Conservation (phyloP, 2,113 vertebrate species). For the Petromus typicus region DNA sequence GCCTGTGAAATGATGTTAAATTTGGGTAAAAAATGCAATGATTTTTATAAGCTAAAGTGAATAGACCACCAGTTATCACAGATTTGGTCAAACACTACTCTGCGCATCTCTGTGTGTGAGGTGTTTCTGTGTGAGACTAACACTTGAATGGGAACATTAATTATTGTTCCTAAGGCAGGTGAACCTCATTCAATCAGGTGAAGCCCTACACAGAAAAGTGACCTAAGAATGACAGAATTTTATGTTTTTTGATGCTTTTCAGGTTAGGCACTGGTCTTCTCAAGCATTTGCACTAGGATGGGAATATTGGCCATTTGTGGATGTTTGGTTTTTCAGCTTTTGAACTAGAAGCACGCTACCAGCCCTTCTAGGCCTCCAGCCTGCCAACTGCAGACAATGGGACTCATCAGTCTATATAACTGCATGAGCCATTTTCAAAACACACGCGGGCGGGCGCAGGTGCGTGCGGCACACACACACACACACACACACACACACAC, state of each 20-base stretch:
- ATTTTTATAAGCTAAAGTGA: neutral
- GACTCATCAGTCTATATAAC: neutral
- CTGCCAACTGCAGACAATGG: neutral
- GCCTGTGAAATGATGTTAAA: neutral
- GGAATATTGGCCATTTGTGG: neutral
- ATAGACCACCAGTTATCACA: neutral
- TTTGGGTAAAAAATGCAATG: neutral
- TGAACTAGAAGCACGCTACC: neutral
- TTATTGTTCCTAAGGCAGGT: too few relatives aligned
- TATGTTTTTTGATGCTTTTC: neutral
- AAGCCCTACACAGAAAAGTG: neutral
- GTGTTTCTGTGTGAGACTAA: neutral
- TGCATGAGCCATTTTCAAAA: neutral
- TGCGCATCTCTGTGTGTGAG: neutral
- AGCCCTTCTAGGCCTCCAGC: neutral
- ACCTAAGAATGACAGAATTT: neutral
- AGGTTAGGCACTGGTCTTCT: neutral
- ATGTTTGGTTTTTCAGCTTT: neutral
- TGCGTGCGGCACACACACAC: too few relatives aligned
- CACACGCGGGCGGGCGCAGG: too few relatives aligned
- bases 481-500: neutral
- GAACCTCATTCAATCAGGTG: neutral
- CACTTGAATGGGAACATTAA: neutral
- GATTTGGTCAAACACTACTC: neutral
- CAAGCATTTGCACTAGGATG: neutral